Percentiles rank a stretch among this genome's conserved stretches.
Evolutionary conservation across 2,113 vertebrate species (phyloP).

Genomic region (Labrus mixtus): DNA sequence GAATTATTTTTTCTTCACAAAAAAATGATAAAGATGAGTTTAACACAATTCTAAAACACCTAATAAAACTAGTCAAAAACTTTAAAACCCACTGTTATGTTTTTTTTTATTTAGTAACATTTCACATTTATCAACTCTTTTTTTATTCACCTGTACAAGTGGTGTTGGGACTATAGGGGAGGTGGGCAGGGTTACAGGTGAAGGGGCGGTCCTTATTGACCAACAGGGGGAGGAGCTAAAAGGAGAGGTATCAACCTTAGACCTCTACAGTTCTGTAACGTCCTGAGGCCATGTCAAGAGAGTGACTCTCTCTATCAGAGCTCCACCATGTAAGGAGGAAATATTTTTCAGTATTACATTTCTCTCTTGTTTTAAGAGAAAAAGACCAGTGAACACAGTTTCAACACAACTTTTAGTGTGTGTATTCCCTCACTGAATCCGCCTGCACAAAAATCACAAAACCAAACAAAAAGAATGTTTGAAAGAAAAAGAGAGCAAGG

Average conservation of each 20-base stretch:
- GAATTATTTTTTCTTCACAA: slow-evolving; percentile 88
- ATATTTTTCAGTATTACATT: slow-evolving; percentile 54
- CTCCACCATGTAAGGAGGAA: slow-evolving; percentile 48
- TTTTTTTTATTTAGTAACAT: slow-evolving; percentile 82
- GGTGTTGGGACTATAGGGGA: slow-evolving; percentile 67
- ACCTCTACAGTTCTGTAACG: slow-evolving; percentile 72
- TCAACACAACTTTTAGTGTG: slow-evolving; percentile 84
- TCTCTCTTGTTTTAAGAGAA: slow-evolving; percentile 56
- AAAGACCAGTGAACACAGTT: slow-evolving; percentile 80
- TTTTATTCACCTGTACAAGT: slow-evolving; percentile 86
- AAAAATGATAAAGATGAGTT: slow-evolving; percentile 92
- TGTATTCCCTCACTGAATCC: slow-evolving; percentile 81
- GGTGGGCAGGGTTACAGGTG: slow-evolving; percentile 59
- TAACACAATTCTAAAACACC: slow-evolving; percentile 97
- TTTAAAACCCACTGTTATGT: slow-evolving; percentile 87
- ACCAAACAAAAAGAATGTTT: slow-evolving; percentile 69
- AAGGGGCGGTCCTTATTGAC: slow-evolving; percentile 49
- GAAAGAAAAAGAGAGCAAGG: slow-evolving; percentile 76
- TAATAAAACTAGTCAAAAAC: slow-evolving; percentile 98
- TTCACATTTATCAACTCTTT: slow-evolving; percentile 86
- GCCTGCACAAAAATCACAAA: slow-evolving; percentile 73
- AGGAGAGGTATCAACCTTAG: slow-evolving; percentile 75
- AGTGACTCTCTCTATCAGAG: slow-evolving; percentile 59
- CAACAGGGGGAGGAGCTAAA: slow-evolving; percentile 67
- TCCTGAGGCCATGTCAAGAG: slow-evolving; percentile 76